Base-by-base conservation (phyloP, 2,888 invertebrate species). In the Melanostoma scalare region DNA sequence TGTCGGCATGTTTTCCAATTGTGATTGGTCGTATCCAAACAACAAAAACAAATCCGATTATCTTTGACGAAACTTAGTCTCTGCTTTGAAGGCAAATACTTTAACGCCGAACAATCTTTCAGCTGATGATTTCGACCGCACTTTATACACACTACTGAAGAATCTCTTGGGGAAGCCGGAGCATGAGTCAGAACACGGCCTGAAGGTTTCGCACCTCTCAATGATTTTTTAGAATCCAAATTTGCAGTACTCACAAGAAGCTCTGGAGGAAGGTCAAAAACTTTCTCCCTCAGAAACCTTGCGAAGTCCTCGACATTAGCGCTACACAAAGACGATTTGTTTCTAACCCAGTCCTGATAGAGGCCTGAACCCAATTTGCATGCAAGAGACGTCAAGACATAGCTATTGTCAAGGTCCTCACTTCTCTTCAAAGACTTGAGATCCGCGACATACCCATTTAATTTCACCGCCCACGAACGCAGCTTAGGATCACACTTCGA, bases 401-500 rank as follows among this genome's bases (percentile, higher is more conserved):
- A 20, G 20, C 20, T 20, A 20, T 20, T 20, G 20, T 20, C 20
- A 20, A 20, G 20, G 20, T 61, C 48, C 8, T 61, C 46, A 8
- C 48, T 20, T 33, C 46, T 60, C 4, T 46, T 60, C 44, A 61
- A 50, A 2, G 63, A 63, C 33, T 50, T 63, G 30, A 50, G 6
- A 4, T 63, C 63, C 0, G 63, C 63, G 1, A 63, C 50, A 6
- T 50, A 63, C 3, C 50, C 63, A 30, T 63, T 63, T 1, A 38
- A 5, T 6, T 40, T 61, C 10, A 61, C 61, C 0, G 48, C 61
- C 61, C 61, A 61, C 6, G 48, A 1, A 6, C 36, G 46, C 0
- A 48, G 20, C 5, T 61, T 61, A 3, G 61, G 61, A 31, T 61
- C 61, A 9, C 46, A 48, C n/a, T 35, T 33, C 20, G 61, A 48